Evolutionary conservation across 2,113 vertebrate species (phyloP).

Genomic region (Menura novaehollandiae): DNA sequence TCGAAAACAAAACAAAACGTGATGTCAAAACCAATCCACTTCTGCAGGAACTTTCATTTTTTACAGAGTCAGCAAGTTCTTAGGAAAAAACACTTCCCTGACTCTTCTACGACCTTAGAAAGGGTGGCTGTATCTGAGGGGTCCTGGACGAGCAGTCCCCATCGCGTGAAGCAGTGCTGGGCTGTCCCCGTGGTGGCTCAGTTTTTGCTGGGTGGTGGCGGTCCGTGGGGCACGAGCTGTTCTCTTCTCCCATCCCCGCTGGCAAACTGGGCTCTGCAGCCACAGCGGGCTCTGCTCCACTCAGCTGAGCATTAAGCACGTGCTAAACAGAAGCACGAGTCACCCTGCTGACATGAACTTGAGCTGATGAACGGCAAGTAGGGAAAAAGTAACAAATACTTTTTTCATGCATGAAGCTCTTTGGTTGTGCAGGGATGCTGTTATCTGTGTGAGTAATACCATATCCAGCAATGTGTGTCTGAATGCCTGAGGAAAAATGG

Average conservation of each 20-base stretch:
- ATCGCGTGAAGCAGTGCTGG: fast-evolving
- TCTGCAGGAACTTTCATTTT: background rate
- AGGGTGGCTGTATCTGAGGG: background rate
- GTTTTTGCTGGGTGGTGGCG: fast-evolving
- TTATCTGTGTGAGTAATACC: background rate
- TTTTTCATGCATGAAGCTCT: constrained; percentile 13
- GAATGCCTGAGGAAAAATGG: background rate
- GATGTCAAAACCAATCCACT: background rate
- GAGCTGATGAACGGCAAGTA: background rate
- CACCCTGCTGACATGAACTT: constrained; percentile 12
- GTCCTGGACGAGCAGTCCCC: background rate
- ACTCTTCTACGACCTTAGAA: background rate
- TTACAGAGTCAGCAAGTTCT: background rate
- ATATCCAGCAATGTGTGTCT: background rate
- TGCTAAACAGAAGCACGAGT: constrained; percentile 16
- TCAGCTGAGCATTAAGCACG: background rate
- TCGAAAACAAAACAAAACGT: background rate
- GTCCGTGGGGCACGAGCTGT: fast-evolving
- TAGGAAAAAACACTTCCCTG: background rate
- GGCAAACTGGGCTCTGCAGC: background rate
- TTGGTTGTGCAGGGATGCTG: background rate
- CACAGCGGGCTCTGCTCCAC: background rate
- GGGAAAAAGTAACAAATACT: constrained; percentile 8
- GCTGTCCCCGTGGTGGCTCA: background rate
- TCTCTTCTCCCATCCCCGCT: fast-evolving